Conservation (phyloP, 2,113 vertebrate genomes). For the Crocuta crocuta region DNA sequence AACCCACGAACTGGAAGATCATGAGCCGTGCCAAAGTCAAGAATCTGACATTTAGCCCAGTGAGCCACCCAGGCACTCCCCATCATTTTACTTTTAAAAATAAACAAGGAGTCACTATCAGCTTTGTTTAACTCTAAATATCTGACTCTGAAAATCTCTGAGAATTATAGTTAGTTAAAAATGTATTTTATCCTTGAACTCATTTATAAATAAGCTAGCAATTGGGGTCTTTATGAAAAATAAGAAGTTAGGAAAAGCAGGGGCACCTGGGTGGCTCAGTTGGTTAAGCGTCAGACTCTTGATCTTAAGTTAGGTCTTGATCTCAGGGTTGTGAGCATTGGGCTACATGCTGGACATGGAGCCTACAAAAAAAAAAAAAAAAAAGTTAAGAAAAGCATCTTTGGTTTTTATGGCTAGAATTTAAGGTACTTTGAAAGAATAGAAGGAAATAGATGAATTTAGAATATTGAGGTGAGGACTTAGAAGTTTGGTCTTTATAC, state of each 20-base stretch:
- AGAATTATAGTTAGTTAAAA: not conserved
- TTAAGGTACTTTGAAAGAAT: not conserved
- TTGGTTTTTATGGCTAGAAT: not conserved
- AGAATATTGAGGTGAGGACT: too few relatives aligned
- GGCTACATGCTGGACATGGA: too few relatives aligned
- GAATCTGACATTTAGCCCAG: too few relatives aligned
- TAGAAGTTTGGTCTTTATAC: not conserved
- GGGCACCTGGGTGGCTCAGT: too few relatives aligned
- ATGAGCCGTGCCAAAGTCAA: too few relatives aligned
- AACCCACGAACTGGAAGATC: too few relatives aligned
- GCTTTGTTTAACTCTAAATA: not conserved
- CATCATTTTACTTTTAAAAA: conserved; percentile 23
- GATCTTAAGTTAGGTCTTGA: too few relatives aligned
- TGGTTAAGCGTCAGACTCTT: too few relatives aligned
- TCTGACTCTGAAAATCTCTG: not conserved
- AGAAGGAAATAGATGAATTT: not conserved
- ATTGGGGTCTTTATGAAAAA: not conserved
- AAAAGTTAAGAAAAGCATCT: not conserved
- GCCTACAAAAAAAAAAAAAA: not conserved
- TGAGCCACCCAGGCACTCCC: too few relatives aligned
- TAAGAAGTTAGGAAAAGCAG: not conserved
- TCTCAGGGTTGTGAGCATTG: too few relatives aligned
- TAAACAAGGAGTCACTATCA: not conserved
- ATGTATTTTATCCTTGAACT: not conserved
- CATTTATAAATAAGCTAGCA: not conserved